Base-by-base conservation (phyloP, 1,140 invertebrate species). In the Hyposmocoma kahamanoa region DNA sequence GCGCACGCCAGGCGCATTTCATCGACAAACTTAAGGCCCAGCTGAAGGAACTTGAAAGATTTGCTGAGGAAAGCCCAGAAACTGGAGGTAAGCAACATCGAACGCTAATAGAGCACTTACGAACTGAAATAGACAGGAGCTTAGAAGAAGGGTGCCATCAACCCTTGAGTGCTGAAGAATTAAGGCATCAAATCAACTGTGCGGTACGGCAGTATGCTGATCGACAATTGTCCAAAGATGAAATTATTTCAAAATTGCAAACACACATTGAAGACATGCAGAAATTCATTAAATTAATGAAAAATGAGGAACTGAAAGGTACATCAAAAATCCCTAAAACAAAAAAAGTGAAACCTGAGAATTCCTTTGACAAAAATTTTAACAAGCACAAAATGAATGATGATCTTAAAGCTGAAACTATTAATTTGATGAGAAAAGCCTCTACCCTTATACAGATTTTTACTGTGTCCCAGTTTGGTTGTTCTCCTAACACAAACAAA, bases 241-340 rank as follows among this genome's bases (percentile, higher is more conserved):
- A 86, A 68, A 82, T 86, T 15, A 97, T 99, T 3, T 89, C 88
- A 24, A 98, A 99, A 81, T 86, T 99, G 8, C 98, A 98, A 86
- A 97, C 96, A 8, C 98, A 99, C 84, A 96, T 99, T 41, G 91
- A 92, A 38, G 98, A 99, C 86, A 89, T 99, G 74, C 98, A 99
- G 81, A 90, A 97, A 52, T 99, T 99, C 78, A 99, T 99, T 67
- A 91, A 95, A 64, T 97, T 98, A 71, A 88, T 99, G 47, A 98
- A 99, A 90, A 94, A 92, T 43, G 93, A 96, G 72, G 89, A 90
- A 90, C 90, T 60, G 87, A 94, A 62, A 89, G 90, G 75, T 88
- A 94, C 65, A 26, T 52, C 53, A 13, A 72, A 77, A 62, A 83
- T 89, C 89, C 61, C 92, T 89, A 56, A 90, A 59, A n/a, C n/a